Base-by-base conservation (phyloP, 2,113 vertebrate genomes). In the Muscicapa adusta region DNA sequence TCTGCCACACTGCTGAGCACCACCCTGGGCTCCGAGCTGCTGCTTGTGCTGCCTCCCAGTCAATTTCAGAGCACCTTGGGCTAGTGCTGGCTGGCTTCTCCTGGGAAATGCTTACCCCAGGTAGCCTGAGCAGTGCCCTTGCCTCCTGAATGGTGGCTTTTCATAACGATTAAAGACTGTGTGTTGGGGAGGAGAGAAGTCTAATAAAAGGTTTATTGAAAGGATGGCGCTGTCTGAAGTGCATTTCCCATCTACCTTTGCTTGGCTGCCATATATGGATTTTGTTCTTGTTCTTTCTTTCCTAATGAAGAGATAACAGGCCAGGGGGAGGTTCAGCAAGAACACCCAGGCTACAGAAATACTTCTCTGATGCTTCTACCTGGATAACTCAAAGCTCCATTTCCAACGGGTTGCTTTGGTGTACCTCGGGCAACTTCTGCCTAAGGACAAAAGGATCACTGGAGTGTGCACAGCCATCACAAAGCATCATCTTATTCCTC, bases 141-240 rank as follows among this genome's bases (percentile, higher is more conserved):
- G 81, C 65, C 85, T 85, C 78, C 68, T 77, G 61, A 93, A 91
- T 33, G 43, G 60, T 43, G 47, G n/a, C 47, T 75, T 96, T 96
- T 91, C 87, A 84, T 91, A 62, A 31, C 4, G 12, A 76, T 81
- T 89, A 92, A 91, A 62, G 60, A 82, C 24, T 58, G 65, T 89
- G 25, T 91, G 29, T 5, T 78, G 58, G 66, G 58, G 63, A 76
- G 88, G 60, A 65, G 45, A 82, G 24, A 51, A 87, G 26, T 58
- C 56, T 88, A 86, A 84, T 93, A 78, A 86, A 94, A 92, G 62
- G 40, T 89, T 63, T 91, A 75, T 79, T 94, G 95, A 96, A 96
- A 94, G 89, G 68, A 54, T 70, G 40, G 50, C 83, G 34, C 48
- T 82, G 33, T 92, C 88, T 90, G 84, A 97, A 96, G 94, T 76